phyloP scores from a whole-genome alignment of 2,797 vertebrate genomes.

The Phrynocephalus guinanensis region DNA sequence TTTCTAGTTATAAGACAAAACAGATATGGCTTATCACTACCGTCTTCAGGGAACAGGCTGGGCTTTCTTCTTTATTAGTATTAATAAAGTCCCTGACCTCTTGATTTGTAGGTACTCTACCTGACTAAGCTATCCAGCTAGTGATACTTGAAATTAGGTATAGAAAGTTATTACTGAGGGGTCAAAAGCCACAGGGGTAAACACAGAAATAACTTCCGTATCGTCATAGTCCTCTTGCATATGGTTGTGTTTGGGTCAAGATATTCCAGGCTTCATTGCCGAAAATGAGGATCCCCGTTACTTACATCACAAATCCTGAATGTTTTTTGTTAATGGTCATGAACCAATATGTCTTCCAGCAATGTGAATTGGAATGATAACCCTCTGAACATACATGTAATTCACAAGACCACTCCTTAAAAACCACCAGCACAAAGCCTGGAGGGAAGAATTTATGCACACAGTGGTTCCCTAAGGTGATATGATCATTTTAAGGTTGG shows the following conservation, averaged over 20 bases:
- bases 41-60: too few relatives aligned
- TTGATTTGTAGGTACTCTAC: too few relatives aligned
- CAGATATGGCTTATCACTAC: too few relatives aligned
- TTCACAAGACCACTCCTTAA: neutral
- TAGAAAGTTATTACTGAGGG: neutral
- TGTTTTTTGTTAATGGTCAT: neutral
- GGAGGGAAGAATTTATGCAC: neutral
- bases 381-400: neutral
- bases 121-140: too few relatives aligned
- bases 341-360: neutral
- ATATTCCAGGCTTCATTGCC: slow-evolving; percentile 18
- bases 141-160: neutral
- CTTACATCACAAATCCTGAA: slow-evolving; percentile 18
- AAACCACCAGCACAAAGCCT: neutral
- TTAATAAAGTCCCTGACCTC: too few relatives aligned
- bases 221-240: neutral
- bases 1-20: too few relatives aligned
- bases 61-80: too few relatives aligned
- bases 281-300: slow-evolving; percentile 17
- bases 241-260: neutral
- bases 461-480: neutral
- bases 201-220: neutral
- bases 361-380: neutral
- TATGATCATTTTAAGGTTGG: neutral
- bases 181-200: neutral